Evolutionary conservation across 2,797 vertebrate species (phyloP), one percentile per base, ranked within the genome.

Genomic region (Sebastes miniatus): DNA sequence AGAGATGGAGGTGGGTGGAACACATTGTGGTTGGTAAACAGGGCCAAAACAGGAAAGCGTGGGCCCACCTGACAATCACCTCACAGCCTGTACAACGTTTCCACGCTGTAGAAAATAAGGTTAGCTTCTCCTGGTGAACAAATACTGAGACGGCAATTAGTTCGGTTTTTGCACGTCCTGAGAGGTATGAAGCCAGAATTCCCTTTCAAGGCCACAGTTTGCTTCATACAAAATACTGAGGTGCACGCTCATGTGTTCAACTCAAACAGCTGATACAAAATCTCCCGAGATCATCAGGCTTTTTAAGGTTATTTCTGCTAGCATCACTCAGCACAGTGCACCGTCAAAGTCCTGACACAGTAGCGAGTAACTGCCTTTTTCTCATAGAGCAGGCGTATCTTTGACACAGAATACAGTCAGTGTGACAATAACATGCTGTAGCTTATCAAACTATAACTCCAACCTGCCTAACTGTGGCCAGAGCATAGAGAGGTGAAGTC

Each of bases 21-120:
- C 89, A 92, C 86, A 88, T 69, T 91, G 92, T 76, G 91, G 91
- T 92, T 83, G 70, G 83, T 92, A 92, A 94, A 94, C 89, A 90
- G 68, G 82, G 79, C 88, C 87, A 91, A 90, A 93, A 90, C 91
- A 91, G 92, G 91, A 94, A 94, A 88, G 88, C 88, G 90, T 93
- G 83, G 92, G 91, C 85, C 73, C 69, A 84, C 82, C 81, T 88
- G 87, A 93, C 73, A 89, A 77, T 85, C 86, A 87, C 83, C 74
- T 73, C 81, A 13, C 56, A 81, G 76, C 56, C 73, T 59, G 67
- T 79, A 77, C 73, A 75, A 77, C 61, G 72, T 78, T 91, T 85
- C 79, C 74, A 77, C 61, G 18, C 34, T 58, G 63, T 20, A 36
- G 36, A 86, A 90, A 88, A 85, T 47, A 76, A 73, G 36, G 66